Conservation (phyloP, 2,888 invertebrate genomes). For the Ommatoiulus sabulosus region DNA sequence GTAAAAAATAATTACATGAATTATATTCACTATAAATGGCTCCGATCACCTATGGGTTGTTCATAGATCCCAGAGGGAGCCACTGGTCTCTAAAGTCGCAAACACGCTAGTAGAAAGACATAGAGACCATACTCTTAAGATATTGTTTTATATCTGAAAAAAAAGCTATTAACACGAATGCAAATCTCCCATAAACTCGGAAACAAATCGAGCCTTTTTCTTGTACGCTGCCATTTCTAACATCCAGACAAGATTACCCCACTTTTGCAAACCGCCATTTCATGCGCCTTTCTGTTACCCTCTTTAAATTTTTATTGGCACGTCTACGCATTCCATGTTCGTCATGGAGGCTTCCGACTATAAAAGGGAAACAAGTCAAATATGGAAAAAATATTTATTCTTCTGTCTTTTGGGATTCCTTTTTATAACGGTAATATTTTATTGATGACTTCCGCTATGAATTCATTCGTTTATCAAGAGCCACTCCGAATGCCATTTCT, state of each 20-base stretch:
- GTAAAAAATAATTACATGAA: no score
- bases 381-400: conserved; percentile 42
- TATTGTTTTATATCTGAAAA: background rate
- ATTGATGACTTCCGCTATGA: conserved; percentile 48
- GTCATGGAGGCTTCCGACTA: background rate
- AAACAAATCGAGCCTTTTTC: background rate
- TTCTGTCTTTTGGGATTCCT: conserved; percentile 29
- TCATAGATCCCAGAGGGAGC: background rate
- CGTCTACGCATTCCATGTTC: background rate
- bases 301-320: conserved; percentile 39
- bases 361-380: conserved; percentile 42
- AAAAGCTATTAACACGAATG: conserved; percentile 2
- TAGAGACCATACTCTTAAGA: background rate
- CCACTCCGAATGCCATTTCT: conserved; percentile 29
- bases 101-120: background rate
- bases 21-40: background rate
- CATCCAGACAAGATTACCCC: background rate
- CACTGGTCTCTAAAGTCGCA: background rate
- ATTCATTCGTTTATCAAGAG: conserved; percentile 41
- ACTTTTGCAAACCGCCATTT: conserved; percentile 21
- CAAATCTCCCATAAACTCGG: background rate
- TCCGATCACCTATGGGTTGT: background rate
- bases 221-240: background rate
- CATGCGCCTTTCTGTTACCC: background rate
- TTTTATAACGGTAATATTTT: conserved; percentile 45